Base-by-base conservation (phyloP, 2,113 vertebrate genomes). In the Lophura nycthemera region DNA sequence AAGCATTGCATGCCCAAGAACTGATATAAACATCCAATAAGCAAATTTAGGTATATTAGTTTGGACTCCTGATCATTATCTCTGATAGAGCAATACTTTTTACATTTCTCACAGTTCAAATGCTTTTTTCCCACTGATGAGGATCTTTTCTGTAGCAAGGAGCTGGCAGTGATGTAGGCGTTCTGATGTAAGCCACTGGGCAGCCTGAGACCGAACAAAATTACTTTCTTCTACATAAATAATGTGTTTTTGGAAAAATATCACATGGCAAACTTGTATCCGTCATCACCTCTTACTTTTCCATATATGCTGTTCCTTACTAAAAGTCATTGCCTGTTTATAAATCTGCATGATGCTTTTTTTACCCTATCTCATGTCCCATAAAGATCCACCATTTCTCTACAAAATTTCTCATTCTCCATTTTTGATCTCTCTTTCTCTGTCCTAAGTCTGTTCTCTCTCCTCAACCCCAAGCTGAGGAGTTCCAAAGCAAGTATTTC, bases 211-310 rank as follows among this genome's bases (percentile, higher is more conserved):
- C 34, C 83, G 38, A 18, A 18, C 38, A 47, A 38, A 38, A 29
- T 56, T 71, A 52, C 7, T 48, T 75, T 52, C 30, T 60, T 60
- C 16, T 54, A 45, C n/a, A 76, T 36, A 45, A 60, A 64, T 18
- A 24, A n/a, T 1, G 3, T 25, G 21, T 73, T 87, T 83, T 93
- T 86, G 42, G 88, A 95, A 88, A 86, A 90, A 36, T 94, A 96
- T 86, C 91, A 92, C 94, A 95, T 95, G 95, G 93, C 92, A 92
- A 78, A 36, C 18, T 90, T 7, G 0, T 65, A 59, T 38, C 13
- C 79, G 77, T 57, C 36, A 5, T 6, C 56, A 50, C 61, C 40
- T 38, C 29, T 63, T 50, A 21, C 47, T 57, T 38, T 76, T 66
- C 57, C 70, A 60, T 42, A 16, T 8, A 8, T 3, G 1, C 59